phyloP scores from a whole-genome alignment of 2,888 invertebrate species.

The Lithophane semibrunnea region DNA sequence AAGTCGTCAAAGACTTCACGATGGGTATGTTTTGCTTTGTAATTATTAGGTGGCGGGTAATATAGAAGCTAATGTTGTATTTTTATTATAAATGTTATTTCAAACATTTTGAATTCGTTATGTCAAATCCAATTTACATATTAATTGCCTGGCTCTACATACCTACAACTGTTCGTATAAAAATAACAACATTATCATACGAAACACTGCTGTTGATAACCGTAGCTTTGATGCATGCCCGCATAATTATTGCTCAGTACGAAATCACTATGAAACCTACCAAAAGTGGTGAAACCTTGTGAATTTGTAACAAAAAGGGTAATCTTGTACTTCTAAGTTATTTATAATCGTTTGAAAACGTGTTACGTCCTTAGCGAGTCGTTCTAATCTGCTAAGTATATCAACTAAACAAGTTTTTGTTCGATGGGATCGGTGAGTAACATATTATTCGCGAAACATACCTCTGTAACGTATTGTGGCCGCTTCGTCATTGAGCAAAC shows the following conservation, averaged over 20 bases:
- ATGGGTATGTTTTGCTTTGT: conserved; percentile 84
- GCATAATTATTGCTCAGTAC: neutral
- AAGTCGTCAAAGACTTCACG: conserved; percentile 82
- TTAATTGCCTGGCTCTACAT: conserved; percentile 15
- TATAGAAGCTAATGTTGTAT: neutral
- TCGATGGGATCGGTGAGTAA: conserved; percentile 58
- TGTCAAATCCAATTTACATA: conserved; percentile 24
- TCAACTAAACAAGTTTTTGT: conserved; percentile 63
- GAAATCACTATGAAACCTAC: neutral
- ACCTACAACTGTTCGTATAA: conserved; percentile 15
- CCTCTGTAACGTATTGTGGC: conserved; percentile 62
- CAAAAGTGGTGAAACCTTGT: conserved; percentile 15
- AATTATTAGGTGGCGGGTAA: conserved; percentile 77
- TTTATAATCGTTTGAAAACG: conserved; percentile 47
- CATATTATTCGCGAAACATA: conserved; percentile 64
- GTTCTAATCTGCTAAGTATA: conserved; percentile 54
- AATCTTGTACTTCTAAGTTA: conserved; percentile 24
- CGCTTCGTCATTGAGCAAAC: conserved; percentile 69
- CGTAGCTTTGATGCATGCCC: neutral
- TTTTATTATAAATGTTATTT: neutral
- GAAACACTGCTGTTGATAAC: neutral
- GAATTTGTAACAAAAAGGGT: conserved; percentile 10
- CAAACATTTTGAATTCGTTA: conserved; percentile 21
- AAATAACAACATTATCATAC: conserved; percentile 6
- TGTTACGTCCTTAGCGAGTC: conserved; percentile 41